These are phyloP conservation scores for Sipha maydis DNA, from an alignment of 2,888 invertebrate species.

Conservation along the genomic window DNA sequence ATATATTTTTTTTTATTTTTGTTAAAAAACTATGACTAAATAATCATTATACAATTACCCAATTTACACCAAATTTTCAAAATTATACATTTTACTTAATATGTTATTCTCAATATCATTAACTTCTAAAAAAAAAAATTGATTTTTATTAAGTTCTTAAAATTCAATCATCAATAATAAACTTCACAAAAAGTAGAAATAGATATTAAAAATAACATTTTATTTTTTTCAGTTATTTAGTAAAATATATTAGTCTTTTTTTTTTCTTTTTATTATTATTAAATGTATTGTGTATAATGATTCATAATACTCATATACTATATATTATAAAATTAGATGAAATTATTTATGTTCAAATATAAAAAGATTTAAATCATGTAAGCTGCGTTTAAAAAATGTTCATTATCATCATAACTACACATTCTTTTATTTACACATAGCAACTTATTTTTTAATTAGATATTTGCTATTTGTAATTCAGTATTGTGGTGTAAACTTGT, in stretches of 20 bases:
- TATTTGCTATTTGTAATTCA: background rate
- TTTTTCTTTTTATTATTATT: too few relatives aligned
- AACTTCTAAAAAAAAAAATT: background rate
- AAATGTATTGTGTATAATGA: background rate
- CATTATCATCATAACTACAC: background rate
- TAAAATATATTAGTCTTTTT: background rate
- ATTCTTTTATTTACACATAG: background rate
- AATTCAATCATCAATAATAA: background rate
- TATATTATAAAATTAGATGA: background rate
- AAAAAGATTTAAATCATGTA: background rate
- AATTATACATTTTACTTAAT: background rate
- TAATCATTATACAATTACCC: background rate
- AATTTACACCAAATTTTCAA: background rate
- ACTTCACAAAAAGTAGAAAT: background rate
- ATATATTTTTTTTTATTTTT: background rate
- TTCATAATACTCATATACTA: too few relatives aligned
- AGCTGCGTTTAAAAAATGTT: background rate
- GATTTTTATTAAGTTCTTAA: background rate
- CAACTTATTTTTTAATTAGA: background rate
- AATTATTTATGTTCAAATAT: background rate
- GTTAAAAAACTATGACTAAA: background rate
- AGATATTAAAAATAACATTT: too few relatives aligned
- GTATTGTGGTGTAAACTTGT: background rate
- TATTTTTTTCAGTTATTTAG: too few relatives aligned
- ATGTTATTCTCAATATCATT: background rate